Percentiles rank a stretch among this genome's conserved stretches.
Conservation (phyloP, 2,888 invertebrate genomes). For the Desoria tigrina region DNA sequence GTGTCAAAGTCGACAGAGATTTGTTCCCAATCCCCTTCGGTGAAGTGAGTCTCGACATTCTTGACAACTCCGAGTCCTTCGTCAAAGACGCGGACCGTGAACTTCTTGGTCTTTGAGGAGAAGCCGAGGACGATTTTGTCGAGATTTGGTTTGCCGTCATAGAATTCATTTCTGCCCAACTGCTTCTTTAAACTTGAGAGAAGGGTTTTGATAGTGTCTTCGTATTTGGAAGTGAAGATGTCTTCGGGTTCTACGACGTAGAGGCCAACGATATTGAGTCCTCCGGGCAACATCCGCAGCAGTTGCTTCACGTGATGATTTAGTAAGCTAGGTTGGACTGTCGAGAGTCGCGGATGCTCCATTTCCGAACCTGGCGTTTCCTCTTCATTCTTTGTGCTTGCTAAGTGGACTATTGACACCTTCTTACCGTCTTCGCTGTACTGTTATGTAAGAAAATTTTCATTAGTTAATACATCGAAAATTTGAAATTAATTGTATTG, state of each 20-base stretch:
- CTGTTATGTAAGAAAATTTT: too few species aligned
- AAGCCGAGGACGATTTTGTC: background rate
- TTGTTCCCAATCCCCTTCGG: background rate
- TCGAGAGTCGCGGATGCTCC: slow-evolving; percentile 19
- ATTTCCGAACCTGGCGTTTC: slow-evolving; percentile 9
- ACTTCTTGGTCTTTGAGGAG: background rate
- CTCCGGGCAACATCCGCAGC: slow-evolving; percentile 86
- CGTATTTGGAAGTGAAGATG: slow-evolving; percentile 62
- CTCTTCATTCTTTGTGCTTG: too few species aligned
- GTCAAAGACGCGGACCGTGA: background rate
- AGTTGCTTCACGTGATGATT: slow-evolving; percentile 51
- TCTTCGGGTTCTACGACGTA: slow-evolving; percentile 64
- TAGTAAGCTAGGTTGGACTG: slow-evolving; percentile 30
- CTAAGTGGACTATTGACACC: too few species aligned
- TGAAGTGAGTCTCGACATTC: background rate
- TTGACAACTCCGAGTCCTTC: background rate
- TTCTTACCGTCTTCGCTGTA: too few species aligned
- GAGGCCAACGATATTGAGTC: slow-evolving; percentile 80
- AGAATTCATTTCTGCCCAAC: background rate
- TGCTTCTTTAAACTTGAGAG: slow-evolving; percentile 56
- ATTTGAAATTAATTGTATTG: too few species aligned
- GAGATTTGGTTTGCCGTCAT: background rate
- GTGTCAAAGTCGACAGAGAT: background rate
- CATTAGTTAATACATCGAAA: too few species aligned
- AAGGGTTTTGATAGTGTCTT: slow-evolving; percentile 62